These are phyloP conservation scores for Oscheius sp. DNA, from an alignment of 2,888 invertebrate genomes.

Conservation along the genomic window DNA sequence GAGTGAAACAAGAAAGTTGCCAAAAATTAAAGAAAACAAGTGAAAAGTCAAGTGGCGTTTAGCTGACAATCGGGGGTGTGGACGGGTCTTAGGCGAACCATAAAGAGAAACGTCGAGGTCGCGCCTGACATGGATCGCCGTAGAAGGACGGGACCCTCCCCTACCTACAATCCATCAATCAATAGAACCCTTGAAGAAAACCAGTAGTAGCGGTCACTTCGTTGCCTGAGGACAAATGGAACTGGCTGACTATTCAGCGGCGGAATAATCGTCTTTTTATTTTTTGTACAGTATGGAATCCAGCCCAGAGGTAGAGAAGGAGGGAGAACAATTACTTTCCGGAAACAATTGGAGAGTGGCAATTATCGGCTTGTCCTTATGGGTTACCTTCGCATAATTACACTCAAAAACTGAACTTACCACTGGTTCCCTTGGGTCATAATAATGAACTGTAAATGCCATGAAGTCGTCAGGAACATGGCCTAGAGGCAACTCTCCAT, in stretches of 20 bases:
- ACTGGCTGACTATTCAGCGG: not conserved
- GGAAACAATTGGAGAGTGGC: conserved; percentile 2
- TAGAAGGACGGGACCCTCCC: conserved; percentile 11
- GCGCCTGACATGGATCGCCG: conserved; percentile 31
- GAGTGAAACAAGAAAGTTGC: too few species aligned
- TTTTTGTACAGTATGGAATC: not conserved
- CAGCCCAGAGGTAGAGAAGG: not conserved
- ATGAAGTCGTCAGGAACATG: not conserved
- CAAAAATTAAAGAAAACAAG: too few species aligned
- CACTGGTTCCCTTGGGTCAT: conserved; percentile 25
- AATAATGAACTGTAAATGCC: conserved; percentile 16
- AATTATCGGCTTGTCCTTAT: conserved; percentile 16
- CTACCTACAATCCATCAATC: conserved; percentile 1
- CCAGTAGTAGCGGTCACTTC: not conserved
- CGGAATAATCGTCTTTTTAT: not conserved
- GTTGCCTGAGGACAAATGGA: conserved; percentile 12
- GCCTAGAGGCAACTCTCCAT: not conserved
- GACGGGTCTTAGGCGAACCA: conserved; percentile 26
- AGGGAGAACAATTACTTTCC: not conserved
- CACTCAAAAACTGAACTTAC: conserved; percentile 8
- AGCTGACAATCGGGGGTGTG: conserved; percentile 17
- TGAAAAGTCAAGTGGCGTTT: conserved; percentile 26
- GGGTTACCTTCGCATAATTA: not conserved
- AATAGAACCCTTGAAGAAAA: not conserved
- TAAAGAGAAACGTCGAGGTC: conserved; percentile 27